phyloP scores from a whole-genome alignment of 2,113 vertebrate species.

The Oryzias javanicus region DNA sequence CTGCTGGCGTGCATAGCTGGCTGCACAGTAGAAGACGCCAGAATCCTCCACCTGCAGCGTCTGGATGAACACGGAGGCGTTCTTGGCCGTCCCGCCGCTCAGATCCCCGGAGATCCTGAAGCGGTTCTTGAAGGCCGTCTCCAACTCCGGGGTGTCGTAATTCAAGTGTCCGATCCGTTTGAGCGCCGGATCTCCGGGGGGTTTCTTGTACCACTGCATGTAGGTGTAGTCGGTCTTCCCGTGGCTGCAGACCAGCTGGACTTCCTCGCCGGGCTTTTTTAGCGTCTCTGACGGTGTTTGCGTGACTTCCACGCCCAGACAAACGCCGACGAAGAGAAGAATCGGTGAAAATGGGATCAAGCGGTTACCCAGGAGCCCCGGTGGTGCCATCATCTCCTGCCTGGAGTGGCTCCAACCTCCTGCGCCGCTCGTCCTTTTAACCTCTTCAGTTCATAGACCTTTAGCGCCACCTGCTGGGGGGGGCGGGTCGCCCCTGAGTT shows the following conservation, averaged over 20 bases:
- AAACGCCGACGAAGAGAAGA: not conserved
- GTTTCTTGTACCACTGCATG: slow-evolving; percentile 18
- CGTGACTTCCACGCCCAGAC: slow-evolving; percentile 8
- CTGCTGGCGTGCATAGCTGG: slow-evolving; percentile 39
- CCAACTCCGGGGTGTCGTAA: not conserved
- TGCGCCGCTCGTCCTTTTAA: not conserved
- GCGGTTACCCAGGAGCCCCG: slow-evolving; percentile 29
- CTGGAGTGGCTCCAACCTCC: not conserved
- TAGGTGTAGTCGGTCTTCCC: not conserved
- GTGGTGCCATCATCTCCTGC: slow-evolving; percentile 21
- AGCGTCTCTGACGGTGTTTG: not conserved
- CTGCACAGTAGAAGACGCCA: slow-evolving; percentile 59
- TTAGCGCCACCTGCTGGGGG: slow-evolving; percentile 48
- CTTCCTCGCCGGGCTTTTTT: not conserved
- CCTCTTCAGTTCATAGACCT: fast-evolving
- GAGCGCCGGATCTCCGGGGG: slow-evolving; percentile 15
- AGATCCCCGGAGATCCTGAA: slow-evolving; percentile 44
- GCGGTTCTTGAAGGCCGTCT: not conserved
- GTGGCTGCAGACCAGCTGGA: slow-evolving; percentile 27
- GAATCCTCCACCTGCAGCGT: slow-evolving; percentile 20
- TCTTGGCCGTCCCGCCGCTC: slow-evolving; percentile 17
- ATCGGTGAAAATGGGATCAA: fast-evolving
- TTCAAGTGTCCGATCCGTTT: slow-evolving; percentile 16
- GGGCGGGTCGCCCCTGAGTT: slow-evolving; percentile 2
- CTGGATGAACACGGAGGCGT: slow-evolving; percentile 13